Base-by-base conservation (phyloP, 1,140 invertebrate species). In the Bombus superbus region DNA sequence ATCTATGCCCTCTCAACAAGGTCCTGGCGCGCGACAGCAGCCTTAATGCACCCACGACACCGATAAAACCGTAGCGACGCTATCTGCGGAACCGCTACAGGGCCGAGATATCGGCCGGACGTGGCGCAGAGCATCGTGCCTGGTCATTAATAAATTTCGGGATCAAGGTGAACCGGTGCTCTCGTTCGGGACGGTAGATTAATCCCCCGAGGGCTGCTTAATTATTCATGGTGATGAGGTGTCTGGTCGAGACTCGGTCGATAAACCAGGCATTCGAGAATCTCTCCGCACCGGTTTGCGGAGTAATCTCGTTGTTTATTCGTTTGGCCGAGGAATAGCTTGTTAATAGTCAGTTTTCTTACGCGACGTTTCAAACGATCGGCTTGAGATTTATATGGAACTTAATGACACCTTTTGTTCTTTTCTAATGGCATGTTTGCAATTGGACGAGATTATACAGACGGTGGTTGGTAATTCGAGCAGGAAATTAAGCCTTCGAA, bases 161-260 rank as follows among this genome's bases (percentile, higher is more conserved):
- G 88, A 89, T 89, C 89, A 89, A 90, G 88, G 88, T 75, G 81
- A 90, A 89, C 89, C 73, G 68, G 81, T 53, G 81, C 59, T 86
- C 76, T 81, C 44, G 59, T 89, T 89, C 74, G 59, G 69, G 42
- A n/a, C 77, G 44, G 11, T n/a, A 76, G 87, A 89, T 89, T 86
- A 88, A 88, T 78, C 79, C 86, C 68, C 69, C 25, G 78, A 53
- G 78, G 72, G 62, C 57, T 81, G 57, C 40, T 77, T 72, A 69
- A 86, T 86, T 72, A 86, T 87, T 87, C 75, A 86, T 57, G 85
- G 64, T 59, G 79, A 69, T 57, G 82, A 59, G 53, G 75, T 79
- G 71, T 78, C 75, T 28, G 57, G 28, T 73, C 18, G 35, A 8
- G 74, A 28, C 53, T n/a, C 18, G 75, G 35, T 38, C 75, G 75